Evolutionary conservation across 2,113 vertebrate species (phyloP), one percentile per base, ranked within the genome.

Genomic region (Plectropomus leopardus): DNA sequence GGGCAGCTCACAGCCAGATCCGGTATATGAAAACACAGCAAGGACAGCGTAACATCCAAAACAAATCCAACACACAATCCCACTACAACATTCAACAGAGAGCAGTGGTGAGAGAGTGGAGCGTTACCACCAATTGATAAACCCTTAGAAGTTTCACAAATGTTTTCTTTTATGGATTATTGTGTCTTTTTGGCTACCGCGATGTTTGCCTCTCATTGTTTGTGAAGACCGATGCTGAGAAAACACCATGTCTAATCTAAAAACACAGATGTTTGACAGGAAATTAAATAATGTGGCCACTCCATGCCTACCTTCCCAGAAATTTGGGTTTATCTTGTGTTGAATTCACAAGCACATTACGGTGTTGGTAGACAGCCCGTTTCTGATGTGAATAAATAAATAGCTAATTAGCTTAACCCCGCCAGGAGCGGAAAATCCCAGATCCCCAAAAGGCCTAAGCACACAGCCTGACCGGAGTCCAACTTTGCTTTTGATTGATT

Each of bases 321-420:
- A 90, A 55, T 50, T 19, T 1, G 5, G 34, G 45, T 85, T 83
- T 79, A 79, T 86, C 65, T 92, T 86, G 72, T 68, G 68, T 72
- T 81, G 34, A 57, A 81, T 90, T 90, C 71, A 84, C 54, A 54
- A 54, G 58, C 80, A 66, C 68, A 80, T 66, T 71, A 77, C 32
- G 19, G 44, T 30, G 66, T 36, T 86, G 86, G 54, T 77, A 34
- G 55, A 74, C 55, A 42, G 55, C 64, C 67, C 26, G 30, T 23
- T 30, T 69, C 70, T 26, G 42, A 60, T 72, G 51, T 64, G 88
- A 87, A 88, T 84, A 88, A 84, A 88, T 92, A 86, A 85, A 87
- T 82, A 78, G 64, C 34, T 80, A 72, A 87, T 90, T 80, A 78
- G 73, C 64, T 82, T 44, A 76, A 75, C 76, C 54, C 63, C 40